Conservation (phyloP, 2,797 vertebrate genomes). For the Ptychadena robeensis region DNA sequence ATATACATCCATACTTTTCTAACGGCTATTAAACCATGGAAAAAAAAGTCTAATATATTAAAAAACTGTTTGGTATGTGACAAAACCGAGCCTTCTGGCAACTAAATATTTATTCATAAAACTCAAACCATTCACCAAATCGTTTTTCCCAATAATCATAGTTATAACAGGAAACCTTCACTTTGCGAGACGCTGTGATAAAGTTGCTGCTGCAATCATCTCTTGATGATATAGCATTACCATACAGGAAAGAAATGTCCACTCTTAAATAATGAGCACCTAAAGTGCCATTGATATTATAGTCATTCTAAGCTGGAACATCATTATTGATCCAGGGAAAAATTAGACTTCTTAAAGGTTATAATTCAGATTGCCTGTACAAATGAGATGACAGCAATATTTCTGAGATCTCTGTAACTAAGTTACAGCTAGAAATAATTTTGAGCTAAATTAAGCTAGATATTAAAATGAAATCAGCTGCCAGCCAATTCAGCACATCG, state of each 20-base stretch:
- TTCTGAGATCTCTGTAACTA: background rate
- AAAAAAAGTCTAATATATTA: too few species aligned
- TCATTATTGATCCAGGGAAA: conserved; percentile 43
- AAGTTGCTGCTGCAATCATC: background rate
- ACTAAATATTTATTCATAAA: background rate
- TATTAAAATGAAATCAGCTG: background rate
- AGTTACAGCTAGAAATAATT: background rate
- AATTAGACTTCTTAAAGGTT: conserved; percentile 37
- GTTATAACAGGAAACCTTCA: background rate
- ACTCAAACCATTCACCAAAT: background rate
- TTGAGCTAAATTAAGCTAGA: background rate
- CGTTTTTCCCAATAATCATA: too few species aligned
- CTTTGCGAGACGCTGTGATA: background rate
- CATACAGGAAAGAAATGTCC: background rate
- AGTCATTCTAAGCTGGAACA: conserved; percentile 30
- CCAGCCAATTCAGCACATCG: background rate
- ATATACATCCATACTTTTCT: too few species aligned
- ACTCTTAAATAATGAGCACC: conserved; percentile 41
- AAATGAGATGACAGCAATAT: background rate
- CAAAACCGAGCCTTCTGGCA: background rate
- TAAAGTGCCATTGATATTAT: conserved; percentile 50
- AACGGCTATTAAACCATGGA: too few species aligned
- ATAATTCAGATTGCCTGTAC: conserved; percentile 1
- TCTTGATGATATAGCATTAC: conserved; percentile 27
- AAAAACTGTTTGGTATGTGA: background rate